phyloP scores from a whole-genome alignment of 2,888 invertebrate species.

The Hemaris fuciformis region DNA sequence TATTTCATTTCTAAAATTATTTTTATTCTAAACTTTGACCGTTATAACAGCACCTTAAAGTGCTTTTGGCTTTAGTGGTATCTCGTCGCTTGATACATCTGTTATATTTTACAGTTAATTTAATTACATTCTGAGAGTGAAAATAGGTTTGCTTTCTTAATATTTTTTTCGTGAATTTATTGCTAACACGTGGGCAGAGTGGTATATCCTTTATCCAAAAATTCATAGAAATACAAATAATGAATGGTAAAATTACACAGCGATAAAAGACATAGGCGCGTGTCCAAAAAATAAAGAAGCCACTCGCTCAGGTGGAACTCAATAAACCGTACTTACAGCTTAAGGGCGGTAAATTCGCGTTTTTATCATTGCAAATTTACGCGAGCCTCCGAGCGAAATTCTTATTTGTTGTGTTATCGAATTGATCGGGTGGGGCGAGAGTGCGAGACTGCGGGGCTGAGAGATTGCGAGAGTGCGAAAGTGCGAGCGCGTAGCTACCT shows the following conservation, averaged over 20 bases:
- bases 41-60: not conserved
- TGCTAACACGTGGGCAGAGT: not conserved
- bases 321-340: constrained; percentile 53
- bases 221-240: constrained; percentile 10
- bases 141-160: too few relatives aligned
- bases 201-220: not conserved
- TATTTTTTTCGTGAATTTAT: not conserved
- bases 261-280: constrained; percentile 41
- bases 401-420: constrained; percentile 73
- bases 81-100: not conserved
- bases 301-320: constrained; percentile 53
- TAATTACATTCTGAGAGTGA: too few relatives aligned
- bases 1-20: not conserved
- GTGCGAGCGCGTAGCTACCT: constrained; percentile 56
- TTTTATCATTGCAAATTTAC: constrained; percentile 54
- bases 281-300: constrained; percentile 56
- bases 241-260: constrained; percentile 23
- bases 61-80: not conserved
- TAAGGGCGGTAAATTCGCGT: constrained; percentile 50
- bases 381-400: constrained; percentile 46
- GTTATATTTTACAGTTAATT: too few relatives aligned
- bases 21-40: not conserved
- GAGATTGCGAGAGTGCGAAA: constrained; percentile 22
- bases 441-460: not conserved
- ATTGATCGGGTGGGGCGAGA: constrained; percentile 48